Evolutionary conservation across 2,113 vertebrate genomes (phyloP).

Genomic region (Chelonoidis abingdonii): DNA sequence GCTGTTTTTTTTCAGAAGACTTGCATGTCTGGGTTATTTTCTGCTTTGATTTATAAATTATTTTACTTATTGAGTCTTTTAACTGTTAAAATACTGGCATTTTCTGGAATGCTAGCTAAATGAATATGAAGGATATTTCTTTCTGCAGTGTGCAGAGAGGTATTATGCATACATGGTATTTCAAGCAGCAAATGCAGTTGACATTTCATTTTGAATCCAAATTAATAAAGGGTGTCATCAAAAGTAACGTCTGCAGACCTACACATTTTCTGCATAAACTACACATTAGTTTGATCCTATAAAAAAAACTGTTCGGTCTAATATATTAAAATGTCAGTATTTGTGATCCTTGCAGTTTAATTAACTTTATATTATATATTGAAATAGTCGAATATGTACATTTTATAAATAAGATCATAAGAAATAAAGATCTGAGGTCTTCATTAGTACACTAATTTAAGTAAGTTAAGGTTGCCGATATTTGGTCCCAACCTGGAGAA

Average conservation of each 20-base stretch:
- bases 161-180: neutral
- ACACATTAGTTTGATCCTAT: neutral
- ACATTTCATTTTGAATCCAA: conserved; percentile 1
- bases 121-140: neutral
- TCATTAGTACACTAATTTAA: neutral
- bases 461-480: neutral
- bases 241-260: neutral
- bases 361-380: neutral
- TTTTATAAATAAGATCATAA: neutral
- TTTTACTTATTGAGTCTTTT: neutral
- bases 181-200: conserved; percentile 1
- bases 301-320: neutral
- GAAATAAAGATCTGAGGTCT: neutral
- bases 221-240: neutral
- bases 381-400: neutral
- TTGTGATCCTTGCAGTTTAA: neutral
- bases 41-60: neutral
- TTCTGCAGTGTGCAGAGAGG: neutral
- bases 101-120: neutral
- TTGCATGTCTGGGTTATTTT: neutral
- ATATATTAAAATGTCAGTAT: neutral
- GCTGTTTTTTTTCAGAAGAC: neutral
- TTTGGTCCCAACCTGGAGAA: neutral
- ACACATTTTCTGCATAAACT: neutral
- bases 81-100: neutral